Percentiles rank a stretch among this genome's conserved stretches.
Conservation (phyloP, 2,888 invertebrate species). For the Cheilosia grossa region DNA sequence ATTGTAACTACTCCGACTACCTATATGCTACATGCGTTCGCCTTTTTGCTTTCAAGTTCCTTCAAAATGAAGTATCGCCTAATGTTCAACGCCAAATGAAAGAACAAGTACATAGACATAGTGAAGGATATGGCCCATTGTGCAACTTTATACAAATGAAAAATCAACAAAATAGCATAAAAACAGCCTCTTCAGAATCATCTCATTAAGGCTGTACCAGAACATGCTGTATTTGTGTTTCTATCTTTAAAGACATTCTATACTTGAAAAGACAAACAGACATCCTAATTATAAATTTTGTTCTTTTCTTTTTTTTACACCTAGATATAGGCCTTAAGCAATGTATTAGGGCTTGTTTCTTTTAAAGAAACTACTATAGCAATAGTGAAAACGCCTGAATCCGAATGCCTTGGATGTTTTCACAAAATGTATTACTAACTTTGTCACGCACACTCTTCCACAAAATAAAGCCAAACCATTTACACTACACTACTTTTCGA, state of each 20-base stretch:
- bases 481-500: not conserved
- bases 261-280: constrained; percentile 55
- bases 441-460: not conserved
- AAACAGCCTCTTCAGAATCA: constrained; percentile 45
- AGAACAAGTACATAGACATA: not conserved
- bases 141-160: constrained; percentile 58
- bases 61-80: constrained; percentile 9
- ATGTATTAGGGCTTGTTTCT: not conserved
- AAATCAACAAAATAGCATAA: constrained; percentile 61
- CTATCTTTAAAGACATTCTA: constrained; percentile 39
- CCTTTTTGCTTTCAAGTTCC: constrained; percentile 5
- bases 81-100: constrained; percentile 13
- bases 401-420: not conserved
- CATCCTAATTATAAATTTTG: constrained; percentile 55
- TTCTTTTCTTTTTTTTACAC: constrained; percentile 37
- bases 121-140: constrained; percentile 27
- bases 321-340: constrained; percentile 13
- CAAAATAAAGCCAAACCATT: not conserved
- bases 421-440: constrained; percentile 1
- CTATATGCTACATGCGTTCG: not conserved
- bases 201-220: constrained; percentile 61
- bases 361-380: not conserved
- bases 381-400: not conserved
- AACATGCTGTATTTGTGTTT: constrained; percentile 44
- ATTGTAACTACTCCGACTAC: not conserved